Base-by-base conservation (phyloP, 2,888 invertebrate species). In the Tinea pellionella region DNA sequence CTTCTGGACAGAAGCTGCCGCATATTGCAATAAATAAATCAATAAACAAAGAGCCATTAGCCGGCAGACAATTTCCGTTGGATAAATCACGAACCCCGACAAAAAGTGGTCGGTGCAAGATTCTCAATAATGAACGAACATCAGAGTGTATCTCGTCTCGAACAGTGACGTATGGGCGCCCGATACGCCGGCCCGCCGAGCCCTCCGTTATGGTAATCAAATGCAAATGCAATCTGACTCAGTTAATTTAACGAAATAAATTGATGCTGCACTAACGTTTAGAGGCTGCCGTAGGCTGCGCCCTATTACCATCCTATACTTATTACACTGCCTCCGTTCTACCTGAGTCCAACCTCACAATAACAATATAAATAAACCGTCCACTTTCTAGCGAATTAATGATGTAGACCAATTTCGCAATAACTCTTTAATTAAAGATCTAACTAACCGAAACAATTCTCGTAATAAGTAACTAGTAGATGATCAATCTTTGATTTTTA, bases 11-110 rank as follows among this genome's bases (percentile, higher is more conserved):
- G 59, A 15, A 71, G 85, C 86, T 86, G 83, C 85, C 80, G 83
- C 84, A 83, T 83, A 84, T 84, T 82, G 78, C 77, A 70, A 74
- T 72, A 73, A 76, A 85, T 84, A 83, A 85, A 85, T 86, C 85
- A 84, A 85, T 85, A 83, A 81, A 85, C 85, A 85, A 84, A 84
- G 83, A 84, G 67, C 79, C 84, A 84, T 85, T 83, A 82, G 81
- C 77, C 83, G 83, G 80, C 85, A 77, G 77, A 81, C 85, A 80
- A 80, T 85, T 83, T 86, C 84, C 84, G 82, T 74, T 79, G 83
- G 80, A 81, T 85, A 84, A 85, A 85, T 85, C 85, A 85, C 85
- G 75, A 65, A 43, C 63, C 63, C 64, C 64, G 68, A 69, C 78
- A 81, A 81, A 84, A 84, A 77, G 72, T 69, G 72, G 72, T 67